Evolutionary conservation across 2,888 invertebrate genomes (phyloP).

Genomic region (Mycalesis mineus): DNA sequence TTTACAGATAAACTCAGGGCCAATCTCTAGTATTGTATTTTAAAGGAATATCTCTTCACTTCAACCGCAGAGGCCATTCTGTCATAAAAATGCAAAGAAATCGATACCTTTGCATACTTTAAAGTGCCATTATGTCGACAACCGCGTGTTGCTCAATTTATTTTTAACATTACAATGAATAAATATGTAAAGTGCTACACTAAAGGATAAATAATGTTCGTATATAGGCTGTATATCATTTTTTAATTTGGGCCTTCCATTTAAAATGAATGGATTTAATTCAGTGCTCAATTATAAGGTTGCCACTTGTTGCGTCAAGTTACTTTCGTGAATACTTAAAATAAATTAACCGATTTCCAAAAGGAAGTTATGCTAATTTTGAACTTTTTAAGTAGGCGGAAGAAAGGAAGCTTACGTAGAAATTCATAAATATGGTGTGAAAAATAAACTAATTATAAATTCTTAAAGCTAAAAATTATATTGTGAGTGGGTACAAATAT

Average conservation of each 20-base stretch:
- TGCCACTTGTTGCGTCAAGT: not conserved
- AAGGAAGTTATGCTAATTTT: not conserved
- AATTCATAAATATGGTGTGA: too few species aligned
- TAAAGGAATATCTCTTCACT: not conserved
- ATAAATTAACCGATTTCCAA: not conserved
- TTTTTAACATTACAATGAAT: conserved; percentile 12
- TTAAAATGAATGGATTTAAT: not conserved
- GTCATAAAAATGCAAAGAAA: conserved; percentile 9
- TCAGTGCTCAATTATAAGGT: not conserved
- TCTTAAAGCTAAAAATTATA: too few species aligned
- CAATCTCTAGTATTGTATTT: too few species aligned
- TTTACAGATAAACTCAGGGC: too few species aligned
- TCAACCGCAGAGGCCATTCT: not conserved
- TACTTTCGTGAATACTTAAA: not conserved
- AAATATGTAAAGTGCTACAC: conserved; percentile 17
- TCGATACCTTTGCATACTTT: conserved; percentile 26
- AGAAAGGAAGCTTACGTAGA: too few species aligned
- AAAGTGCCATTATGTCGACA: conserved; percentile 19
- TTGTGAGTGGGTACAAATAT: too few species aligned
- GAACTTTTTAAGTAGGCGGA: too few species aligned
- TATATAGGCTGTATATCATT: conserved; percentile 9
- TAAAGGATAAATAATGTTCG: conserved; percentile 5
- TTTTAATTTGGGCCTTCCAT: conserved; percentile 14
- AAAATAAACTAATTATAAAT: too few species aligned
- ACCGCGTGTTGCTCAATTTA: conserved; percentile 13